A percentile compares a stretch with the other conserved stretches of the same genome.
These are phyloP conservation scores for Eudyptes chrysolophus DNA, from an alignment of 2,113 vertebrate species.

Conservation along the genomic window DNA sequence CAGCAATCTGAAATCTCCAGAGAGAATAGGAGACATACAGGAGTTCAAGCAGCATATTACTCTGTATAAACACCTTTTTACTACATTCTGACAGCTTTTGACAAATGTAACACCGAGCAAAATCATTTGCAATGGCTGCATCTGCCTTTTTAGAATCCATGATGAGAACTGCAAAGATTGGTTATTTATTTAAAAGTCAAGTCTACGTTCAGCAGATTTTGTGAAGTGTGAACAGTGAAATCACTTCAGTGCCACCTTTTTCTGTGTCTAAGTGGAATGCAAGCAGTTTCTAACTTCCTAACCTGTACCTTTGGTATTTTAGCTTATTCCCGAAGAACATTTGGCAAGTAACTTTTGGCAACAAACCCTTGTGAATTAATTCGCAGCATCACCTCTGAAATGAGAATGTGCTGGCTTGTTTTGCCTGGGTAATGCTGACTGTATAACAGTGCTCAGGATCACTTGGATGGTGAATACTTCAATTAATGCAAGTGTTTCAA, in stretches of 20 bases:
- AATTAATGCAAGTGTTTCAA: neutral
- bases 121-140: slow-evolving; percentile 57
- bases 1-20: neutral
- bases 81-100: slow-evolving; percentile 58
- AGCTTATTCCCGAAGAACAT: neutral
- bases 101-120: slow-evolving; percentile 49
- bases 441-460: neutral
- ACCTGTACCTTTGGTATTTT: neutral
- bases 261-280: neutral
- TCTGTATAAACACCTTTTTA: slow-evolving; percentile 49
- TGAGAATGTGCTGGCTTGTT: neutral
- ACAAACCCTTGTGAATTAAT: neutral
- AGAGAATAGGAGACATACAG: neutral
- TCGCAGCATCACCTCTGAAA: neutral
- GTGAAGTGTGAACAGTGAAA: slow-evolving; percentile 37
- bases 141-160: slow-evolving; percentile 47
- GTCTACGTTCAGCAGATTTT: neutral
- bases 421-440: neutral
- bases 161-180: slow-evolving; percentile 12
- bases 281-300: neutral
- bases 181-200: slow-evolving; percentile 57
- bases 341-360: neutral
- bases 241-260: neutral
- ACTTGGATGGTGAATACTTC: neutral
- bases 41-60: slow-evolving; percentile 50